phyloP scores from a whole-genome alignment of 2,797 vertebrate genomes.

The Tadarida brasiliensis region DNA sequence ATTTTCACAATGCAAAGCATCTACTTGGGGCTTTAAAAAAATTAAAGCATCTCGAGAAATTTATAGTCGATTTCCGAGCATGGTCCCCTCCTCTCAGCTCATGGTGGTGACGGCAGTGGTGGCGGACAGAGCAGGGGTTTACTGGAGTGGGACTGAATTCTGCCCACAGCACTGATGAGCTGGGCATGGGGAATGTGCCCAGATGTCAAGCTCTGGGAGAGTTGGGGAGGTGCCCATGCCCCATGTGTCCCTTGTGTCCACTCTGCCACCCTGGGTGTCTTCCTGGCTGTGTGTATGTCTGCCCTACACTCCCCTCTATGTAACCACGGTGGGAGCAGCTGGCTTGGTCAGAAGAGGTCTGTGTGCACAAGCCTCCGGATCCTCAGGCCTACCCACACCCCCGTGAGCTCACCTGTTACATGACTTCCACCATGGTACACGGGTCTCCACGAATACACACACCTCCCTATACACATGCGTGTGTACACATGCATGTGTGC shows the following conservation, averaged over 20 bases:
- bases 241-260: neutral
- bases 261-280: neutral
- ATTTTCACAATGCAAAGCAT: slow-evolving; percentile 70
- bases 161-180: neutral
- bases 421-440: neutral
- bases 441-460: neutral
- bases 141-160: neutral
- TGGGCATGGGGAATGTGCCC: neutral
- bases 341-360: neutral
- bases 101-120: neutral
- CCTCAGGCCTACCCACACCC: neutral
- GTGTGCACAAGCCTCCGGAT: neutral
- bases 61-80: slow-evolving; percentile 71
- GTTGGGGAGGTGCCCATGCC: neutral
- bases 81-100: slow-evolving; percentile 36
- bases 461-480: neutral
- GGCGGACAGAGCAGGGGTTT: neutral
- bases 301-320: too few species aligned
- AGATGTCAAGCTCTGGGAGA: neutral
- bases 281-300: neutral
- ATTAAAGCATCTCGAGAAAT: slow-evolving; percentile 82
- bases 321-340: neutral
- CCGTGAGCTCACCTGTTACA: neutral
- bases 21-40: slow-evolving; percentile 79
- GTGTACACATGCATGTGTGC: too few species aligned